Base-by-base conservation (phyloP, 2,113 vertebrate genomes). In the Semicossyphus pulcher region DNA sequence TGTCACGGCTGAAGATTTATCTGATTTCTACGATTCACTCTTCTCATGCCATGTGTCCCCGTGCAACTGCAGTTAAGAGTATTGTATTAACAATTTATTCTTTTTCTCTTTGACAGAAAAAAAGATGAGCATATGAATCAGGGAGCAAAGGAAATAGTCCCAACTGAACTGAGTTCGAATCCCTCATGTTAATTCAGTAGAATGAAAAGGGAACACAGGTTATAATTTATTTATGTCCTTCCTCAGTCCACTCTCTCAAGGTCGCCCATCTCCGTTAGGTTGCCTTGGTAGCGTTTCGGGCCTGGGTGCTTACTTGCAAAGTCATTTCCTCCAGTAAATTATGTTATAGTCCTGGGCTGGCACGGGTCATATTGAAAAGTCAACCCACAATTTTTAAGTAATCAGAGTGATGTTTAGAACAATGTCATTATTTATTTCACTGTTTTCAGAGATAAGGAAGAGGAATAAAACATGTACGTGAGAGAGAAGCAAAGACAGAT, bases 141-240 rank as follows among this genome's bases (percentile, higher is more conserved):
- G 16, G 15, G 10, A 25, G n/a, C 16, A 41, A 82, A 20, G 7
- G n/a, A 15, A 48, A 65, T 42, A 32, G 4, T 3, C 26, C 41
- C 6, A 36, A 28, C 10, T 37, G 28, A 72, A 39, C 3, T n/a
- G 8, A 67, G 20, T 64, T 68, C n/a, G 29, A 41, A 73, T 42
- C 25, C 31, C 41, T 74, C 12, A 45, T 74, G 49, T 80, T 62
- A 68, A 72, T 60, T 72, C 26, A 67, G 52, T 23, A 3, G 37
- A 69, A 80, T 63, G 32, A 63, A 73, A 66, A 59, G 25, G 11
- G 44, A 57, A 60, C 49, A 70, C 6, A 53, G 53, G 34, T 41
- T 60, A 65, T 73, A 4, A 72, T 72, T 81, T 78, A 66, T 81
- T 86, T 45, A 81, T 75, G 28, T 23, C 49, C 9, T 12, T 72